phyloP scores from a whole-genome alignment of 2,113 vertebrate genomes.

The Pantherophis guttatus region DNA sequence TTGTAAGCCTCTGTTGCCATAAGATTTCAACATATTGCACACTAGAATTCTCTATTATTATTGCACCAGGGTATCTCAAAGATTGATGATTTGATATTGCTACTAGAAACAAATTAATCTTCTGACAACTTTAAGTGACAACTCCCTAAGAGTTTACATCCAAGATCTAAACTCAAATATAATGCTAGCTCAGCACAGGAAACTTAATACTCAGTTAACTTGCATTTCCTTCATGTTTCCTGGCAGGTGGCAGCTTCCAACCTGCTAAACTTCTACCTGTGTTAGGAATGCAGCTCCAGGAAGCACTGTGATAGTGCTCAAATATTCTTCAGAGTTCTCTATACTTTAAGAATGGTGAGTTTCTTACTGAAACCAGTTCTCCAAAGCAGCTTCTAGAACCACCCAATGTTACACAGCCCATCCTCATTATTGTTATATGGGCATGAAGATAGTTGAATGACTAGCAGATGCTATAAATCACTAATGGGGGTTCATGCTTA shows the following conservation, averaged over 20 bases:
- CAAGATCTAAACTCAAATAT: background rate
- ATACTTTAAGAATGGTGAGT: background rate
- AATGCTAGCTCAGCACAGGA: background rate
- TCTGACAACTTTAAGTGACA: background rate
- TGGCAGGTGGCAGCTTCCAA: background rate
- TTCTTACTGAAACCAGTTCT: background rate
- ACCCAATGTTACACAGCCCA: background rate
- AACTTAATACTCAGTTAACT: background rate
- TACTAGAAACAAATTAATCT: background rate
- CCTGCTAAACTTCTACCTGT: background rate
- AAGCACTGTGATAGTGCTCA: background rate
- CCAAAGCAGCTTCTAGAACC: background rate
- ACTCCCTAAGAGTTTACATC: background rate
- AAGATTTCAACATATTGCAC: background rate
- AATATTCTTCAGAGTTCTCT: background rate
- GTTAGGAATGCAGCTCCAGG: background rate
- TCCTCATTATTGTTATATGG: background rate
- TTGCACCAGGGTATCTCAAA: background rate
- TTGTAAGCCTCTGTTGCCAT: background rate
- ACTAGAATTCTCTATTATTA: background rate
- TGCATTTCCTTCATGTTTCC: background rate
- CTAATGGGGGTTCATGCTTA: background rate
- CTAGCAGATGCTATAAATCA: background rate
- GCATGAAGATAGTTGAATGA: background rate
- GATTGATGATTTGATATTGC: background rate